Base-by-base conservation (phyloP, 2,888 invertebrate genomes). In the Amphipoea lucens region DNA sequence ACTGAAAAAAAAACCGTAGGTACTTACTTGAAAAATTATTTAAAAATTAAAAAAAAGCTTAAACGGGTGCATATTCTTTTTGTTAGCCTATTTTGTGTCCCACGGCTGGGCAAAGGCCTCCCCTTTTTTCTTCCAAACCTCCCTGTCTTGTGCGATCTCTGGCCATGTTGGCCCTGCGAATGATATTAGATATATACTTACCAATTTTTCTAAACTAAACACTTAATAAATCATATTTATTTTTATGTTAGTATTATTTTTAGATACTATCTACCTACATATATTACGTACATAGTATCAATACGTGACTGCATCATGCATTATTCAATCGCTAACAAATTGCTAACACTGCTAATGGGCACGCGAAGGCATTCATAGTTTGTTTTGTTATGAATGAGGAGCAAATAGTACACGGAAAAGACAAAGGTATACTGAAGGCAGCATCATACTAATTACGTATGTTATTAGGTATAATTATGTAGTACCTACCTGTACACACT, bases 261-360 rank as follows among this genome's bases (percentile, higher is more conserved):
- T 45, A 67, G 48, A 11, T 36, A 76, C 9, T 48, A 54, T 14
- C 20, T 29, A 23, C 36, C 14, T 20, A 68, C 1, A 48, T 23
- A 54, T 17, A 65, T n/a, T 48, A 76, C 36, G 12, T 42, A 62
- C 45, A 57, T 7, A 65, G 51, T 83, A 71, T 62, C 48, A 83
- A 51, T 66, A 62, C 40, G 40, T 48, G 81, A 68, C 48, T 48
- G 63, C 62, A 67, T 83, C 72, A 87, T 81, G 62, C 40, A 80
- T 77, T 75, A 84, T 87, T 87, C 70, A 77, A 17, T 40, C 60
- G 63, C 42, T 73, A 83, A 79, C 36, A 76, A 76, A 78, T 65
- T 78, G 71, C 68, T 87, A 86, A 86, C 29, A 75, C 42, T 73
- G 76, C 85, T 86, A 86, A 86, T 86, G 20, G 72, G 20, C 81